Conservation (phyloP, 2,888 invertebrate genomes). For the Hemaris fuciformis region DNA sequence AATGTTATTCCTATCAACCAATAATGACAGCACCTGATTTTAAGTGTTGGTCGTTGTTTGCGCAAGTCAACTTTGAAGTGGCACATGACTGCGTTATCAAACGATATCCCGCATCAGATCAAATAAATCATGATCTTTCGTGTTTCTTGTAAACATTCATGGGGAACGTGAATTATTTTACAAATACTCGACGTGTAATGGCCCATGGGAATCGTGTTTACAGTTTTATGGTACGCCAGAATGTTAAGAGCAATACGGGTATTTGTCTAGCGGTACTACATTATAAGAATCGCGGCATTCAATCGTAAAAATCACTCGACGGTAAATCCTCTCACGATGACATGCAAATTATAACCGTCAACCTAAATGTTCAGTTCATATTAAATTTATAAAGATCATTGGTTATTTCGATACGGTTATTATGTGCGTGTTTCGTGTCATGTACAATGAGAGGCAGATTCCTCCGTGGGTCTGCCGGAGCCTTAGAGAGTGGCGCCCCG, state of each 20-base stretch:
- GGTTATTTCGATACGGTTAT: slow-evolving; percentile 44
- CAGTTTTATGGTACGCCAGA: slow-evolving; percentile 62
- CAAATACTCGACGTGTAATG: slow-evolving; percentile 75
- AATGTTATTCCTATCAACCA: slow-evolving; percentile 8
- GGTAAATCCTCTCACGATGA: slow-evolving; percentile 21
- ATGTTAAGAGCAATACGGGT: slow-evolving; percentile 55
- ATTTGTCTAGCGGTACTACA: slow-evolving; percentile 62
- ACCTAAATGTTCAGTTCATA: slow-evolving; percentile 13
- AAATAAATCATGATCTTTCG: slow-evolving; percentile 72
- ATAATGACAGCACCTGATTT: slow-evolving; percentile 18
- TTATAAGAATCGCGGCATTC: neutral
- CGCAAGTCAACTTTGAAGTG: slow-evolving; percentile 47
- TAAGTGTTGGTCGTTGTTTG: slow-evolving; percentile 28
- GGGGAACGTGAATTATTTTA: slow-evolving; percentile 67
- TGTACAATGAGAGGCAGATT: slow-evolving; percentile 54
- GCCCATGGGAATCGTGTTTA: slow-evolving; percentile 65
- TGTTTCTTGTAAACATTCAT: slow-evolving; percentile 71
- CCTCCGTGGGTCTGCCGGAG: slow-evolving; percentile 58
- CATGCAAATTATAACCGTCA: slow-evolving; percentile 9
- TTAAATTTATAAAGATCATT: slow-evolving; percentile 32
- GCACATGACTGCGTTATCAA: slow-evolving; percentile 50
- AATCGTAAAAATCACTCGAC: slow-evolving; percentile 16
- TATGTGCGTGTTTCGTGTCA: slow-evolving; percentile 45
- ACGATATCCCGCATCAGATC: slow-evolving; percentile 63
- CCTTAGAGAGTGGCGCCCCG: slow-evolving; percentile 59